Evolutionary conservation across 1,140 invertebrate genomes (phyloP).

Genomic region (Sipha flava): DNA sequence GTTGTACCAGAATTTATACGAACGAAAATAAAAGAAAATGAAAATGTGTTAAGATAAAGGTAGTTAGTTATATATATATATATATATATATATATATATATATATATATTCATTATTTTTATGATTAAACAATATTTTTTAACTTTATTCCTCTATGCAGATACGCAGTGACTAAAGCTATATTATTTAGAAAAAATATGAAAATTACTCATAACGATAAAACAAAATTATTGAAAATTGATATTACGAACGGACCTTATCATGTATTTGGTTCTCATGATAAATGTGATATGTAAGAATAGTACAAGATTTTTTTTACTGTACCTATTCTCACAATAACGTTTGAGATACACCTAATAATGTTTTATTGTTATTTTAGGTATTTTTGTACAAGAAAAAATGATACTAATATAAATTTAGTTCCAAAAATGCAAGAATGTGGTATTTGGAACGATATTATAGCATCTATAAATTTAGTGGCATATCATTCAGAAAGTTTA

Average conservation of each 20-base stretch:
- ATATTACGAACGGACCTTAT: background rate
- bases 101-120: no score
- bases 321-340: background rate
- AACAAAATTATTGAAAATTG: background rate
- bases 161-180: background rate
- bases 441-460: background rate
- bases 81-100: no score
- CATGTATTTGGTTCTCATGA: conserved; percentile 1
- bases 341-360: background rate
- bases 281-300: background rate
- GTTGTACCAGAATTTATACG: background rate
- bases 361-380: background rate
- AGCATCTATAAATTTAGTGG: background rate
- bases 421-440: background rate
- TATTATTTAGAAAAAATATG: background rate
- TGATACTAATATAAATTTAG: background rate
- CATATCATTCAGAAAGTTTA: background rate
- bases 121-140: background rate
- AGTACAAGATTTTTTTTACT: background rate
- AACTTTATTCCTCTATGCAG: background rate
- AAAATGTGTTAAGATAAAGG: background rate
- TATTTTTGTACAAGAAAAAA: background rate
- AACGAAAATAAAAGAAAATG: background rate
- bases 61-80: background rate
- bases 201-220: background rate